These are phyloP conservation scores for Paracanthobrama guichenoti DNA, from an alignment of 2,113 vertebrate species.

Conservation along the genomic window DNA sequence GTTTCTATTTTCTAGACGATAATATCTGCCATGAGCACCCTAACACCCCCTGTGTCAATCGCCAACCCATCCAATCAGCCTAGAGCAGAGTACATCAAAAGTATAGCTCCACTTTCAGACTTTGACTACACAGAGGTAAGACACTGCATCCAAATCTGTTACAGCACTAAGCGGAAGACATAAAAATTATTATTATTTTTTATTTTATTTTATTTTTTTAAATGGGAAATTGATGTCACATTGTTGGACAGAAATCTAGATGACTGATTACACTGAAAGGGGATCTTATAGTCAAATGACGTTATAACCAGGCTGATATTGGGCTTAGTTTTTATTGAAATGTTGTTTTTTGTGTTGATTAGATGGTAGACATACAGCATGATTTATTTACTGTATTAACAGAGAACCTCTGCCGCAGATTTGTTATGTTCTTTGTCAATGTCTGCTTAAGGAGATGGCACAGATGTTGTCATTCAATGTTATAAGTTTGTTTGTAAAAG, in stretches of 20 bases:
- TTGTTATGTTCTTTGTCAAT: neutral
- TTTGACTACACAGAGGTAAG: slow-evolving; percentile 90
- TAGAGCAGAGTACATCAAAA: slow-evolving; percentile 89
- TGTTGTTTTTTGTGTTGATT: neutral
- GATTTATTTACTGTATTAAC: neutral
- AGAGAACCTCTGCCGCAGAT: neutral
- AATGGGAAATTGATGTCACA: neutral
- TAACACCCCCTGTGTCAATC: slow-evolving; percentile 88
- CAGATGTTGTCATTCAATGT: neutral
- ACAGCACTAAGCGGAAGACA: neutral
- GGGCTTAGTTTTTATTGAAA: neutral
- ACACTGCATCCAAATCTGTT: neutral
- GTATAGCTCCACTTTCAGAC: slow-evolving; percentile 88
- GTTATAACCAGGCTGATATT: too few species aligned
- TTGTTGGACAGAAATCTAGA: neutral
- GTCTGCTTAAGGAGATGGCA: neutral
- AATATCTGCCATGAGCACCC: slow-evolving; percentile 90
- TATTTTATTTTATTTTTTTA: too few species aligned
- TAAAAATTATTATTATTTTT: neutral
- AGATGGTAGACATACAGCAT: neutral
- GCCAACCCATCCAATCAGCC: slow-evolving; percentile 87
- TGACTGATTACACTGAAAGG: too few species aligned
- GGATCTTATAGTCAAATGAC: too few species aligned
- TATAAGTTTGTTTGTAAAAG: neutral
- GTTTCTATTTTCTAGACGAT: slow-evolving; percentile 80